Base-by-base conservation (phyloP, 2,888 invertebrate species). In the Cacoxenus indagator region DNA sequence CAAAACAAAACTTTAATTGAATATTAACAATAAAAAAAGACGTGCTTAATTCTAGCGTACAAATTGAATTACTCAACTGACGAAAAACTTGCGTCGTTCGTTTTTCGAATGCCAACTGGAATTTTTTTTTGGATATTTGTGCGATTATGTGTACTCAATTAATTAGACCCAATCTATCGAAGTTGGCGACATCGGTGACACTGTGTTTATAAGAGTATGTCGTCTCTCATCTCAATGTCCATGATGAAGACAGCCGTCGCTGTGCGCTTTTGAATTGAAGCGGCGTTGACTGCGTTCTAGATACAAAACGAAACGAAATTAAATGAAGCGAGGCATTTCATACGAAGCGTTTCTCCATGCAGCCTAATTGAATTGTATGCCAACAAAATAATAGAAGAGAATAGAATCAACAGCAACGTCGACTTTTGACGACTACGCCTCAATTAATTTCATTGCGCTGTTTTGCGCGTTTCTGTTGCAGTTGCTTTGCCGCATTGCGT, bases 321-420 rank as follows among this genome's bases (percentile, higher is more conserved):
- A 82, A 78, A 81, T 81, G 82, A 78, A 80, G 75, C 76, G 72
- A 71, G 66, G 64, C 73, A 73, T 67, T 78, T 75, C 65, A 59
- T 70, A 55, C 11, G 27, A 55, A 55, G 24, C 26, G 26, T 31
- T n/a, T 17, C 31, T 17, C 27, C 31, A 27, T n/a, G 59, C 45
- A 43, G 24, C 27, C 74, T 74, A 83, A 81, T 81, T 83, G 82
- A 82, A 79, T 75, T 83, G 82, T 83, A 79, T 81, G 83, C 75
- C 71, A 76, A 72, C 72, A 64, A 48, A 46, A 48, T 29, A 64
- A 22, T 11, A 54, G 14, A 59, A 72, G 54, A 57, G 8, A 26
- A 54, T 55, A 29, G 22, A 46, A 57, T 57, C 27, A 31, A 9
- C 14, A 43, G 6, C 24, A 24, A 24, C 8, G 37, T 2, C 37